phyloP scores from a whole-genome alignment of 2,797 vertebrate genomes.

The Microhierax caerulescens region DNA sequence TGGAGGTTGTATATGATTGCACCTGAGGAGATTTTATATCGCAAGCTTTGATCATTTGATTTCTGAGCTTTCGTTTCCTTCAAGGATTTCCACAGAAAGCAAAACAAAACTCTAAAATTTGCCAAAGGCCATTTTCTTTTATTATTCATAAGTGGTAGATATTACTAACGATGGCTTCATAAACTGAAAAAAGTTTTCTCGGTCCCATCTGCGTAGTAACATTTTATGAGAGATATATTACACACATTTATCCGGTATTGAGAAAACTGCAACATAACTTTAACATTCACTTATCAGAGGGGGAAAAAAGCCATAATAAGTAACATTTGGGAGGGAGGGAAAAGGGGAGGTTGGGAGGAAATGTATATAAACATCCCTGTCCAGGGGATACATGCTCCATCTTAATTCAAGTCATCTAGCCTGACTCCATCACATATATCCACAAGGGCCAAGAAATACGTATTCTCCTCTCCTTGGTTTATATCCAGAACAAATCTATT shows the following conservation, averaged over 20 bases:
- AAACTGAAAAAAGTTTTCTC: conserved; percentile 28
- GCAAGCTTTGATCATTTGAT: not conserved
- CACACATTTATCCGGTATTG: not conserved
- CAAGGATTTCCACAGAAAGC: conserved; percentile 5
- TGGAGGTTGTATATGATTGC: not conserved
- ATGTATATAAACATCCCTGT: not conserved
- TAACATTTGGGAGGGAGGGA: not conserved
- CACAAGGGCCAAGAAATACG: not conserved
- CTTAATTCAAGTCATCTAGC: conserved; percentile 14
- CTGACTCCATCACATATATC: not conserved
- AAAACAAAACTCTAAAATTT: conserved; percentile 20
- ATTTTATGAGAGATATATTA: conserved; percentile 40
- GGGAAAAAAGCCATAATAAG: not conserved
- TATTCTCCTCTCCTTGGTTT: not conserved
- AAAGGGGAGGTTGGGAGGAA: not conserved
- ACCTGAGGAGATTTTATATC: not conserved
- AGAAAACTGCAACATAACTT: not conserved
- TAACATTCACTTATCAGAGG: not conserved
- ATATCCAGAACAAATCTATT: conserved; percentile 53
- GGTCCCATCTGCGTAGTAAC: conserved; percentile 41
- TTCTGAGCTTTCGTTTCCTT: not conserved
- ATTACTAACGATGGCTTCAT: conserved; percentile 36
- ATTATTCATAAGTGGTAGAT: conserved; percentile 55
- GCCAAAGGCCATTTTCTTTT: conserved; percentile 39
- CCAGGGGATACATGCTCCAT: not conserved